Evolutionary conservation across 1,140 invertebrate genomes (phyloP).

Genomic region (Drosophila sechellia): DNA sequence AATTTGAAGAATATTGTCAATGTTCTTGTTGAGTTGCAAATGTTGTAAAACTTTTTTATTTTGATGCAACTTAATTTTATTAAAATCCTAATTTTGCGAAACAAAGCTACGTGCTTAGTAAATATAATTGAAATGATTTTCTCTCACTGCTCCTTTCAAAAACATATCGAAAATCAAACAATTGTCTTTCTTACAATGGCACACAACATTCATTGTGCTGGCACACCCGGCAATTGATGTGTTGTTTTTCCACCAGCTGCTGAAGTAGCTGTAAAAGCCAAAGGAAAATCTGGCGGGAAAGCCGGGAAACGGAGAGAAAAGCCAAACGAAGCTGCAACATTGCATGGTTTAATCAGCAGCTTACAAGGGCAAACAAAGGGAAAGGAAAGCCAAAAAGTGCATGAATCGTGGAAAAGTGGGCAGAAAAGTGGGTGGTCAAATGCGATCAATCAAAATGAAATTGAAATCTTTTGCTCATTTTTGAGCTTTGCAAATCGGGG

Average conservation of each 20-base stretch:
- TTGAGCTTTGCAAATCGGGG: constrained; percentile 47
- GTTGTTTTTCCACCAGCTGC: constrained; percentile 39
- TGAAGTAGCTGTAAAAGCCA: constrained; percentile 21
- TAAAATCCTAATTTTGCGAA: too few relatives aligned
- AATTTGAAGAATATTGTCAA: too few relatives aligned
- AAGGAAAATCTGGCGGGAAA: constrained; percentile 7
- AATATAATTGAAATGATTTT: neutral
- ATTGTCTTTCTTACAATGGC: constrained; percentile 72
- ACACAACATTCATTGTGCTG: constrained; percentile 57
- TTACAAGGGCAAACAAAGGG: constrained; percentile 73
- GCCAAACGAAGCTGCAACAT: constrained; percentile 38
- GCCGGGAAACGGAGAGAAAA: neutral
- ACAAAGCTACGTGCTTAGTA: too few relatives aligned
- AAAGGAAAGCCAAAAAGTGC: constrained; percentile 49
- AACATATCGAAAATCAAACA: constrained; percentile 80
- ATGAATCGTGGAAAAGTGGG: constrained; percentile 23
- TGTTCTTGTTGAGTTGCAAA: too few relatives aligned
- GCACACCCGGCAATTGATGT: constrained; percentile 62
- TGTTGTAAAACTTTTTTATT: too few relatives aligned
- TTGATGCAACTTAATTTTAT: too few relatives aligned
- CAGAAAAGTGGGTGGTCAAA: constrained; percentile 20
- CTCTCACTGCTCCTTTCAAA: constrained; percentile 12
- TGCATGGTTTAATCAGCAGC: constrained; percentile 80
- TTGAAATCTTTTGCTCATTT: constrained; percentile 83
- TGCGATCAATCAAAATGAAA: constrained; percentile 82